Conservation (phyloP, 2,113 vertebrate species). For the Paracanthobrama guichenoti region DNA sequence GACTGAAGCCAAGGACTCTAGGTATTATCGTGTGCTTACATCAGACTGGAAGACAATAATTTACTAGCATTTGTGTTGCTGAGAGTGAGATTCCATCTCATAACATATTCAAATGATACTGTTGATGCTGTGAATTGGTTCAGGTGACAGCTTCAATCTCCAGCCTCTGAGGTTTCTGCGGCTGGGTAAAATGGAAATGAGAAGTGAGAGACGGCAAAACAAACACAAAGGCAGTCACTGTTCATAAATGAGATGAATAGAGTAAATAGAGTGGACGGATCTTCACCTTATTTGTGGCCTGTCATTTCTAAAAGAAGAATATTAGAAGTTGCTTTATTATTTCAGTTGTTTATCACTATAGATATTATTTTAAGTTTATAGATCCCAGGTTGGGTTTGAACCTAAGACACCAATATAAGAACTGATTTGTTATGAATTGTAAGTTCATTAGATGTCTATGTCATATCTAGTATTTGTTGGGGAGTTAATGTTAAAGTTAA, state of each 20-base stretch:
- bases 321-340: slow-evolving; percentile 1
- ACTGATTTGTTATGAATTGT: neutral
- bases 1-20: neutral
- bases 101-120: neutral
- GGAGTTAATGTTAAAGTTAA: neutral
- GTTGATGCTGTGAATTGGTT: neutral
- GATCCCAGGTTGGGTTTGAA: neutral
- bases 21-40: neutral
- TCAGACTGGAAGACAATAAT: neutral
- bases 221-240: slow-evolving; percentile 17
- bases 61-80: neutral
- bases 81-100: neutral
- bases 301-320: neutral
- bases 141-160: slow-evolving; percentile 25
- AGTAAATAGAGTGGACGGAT: neutral
- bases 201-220: slow-evolving; percentile 15
- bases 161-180: neutral
- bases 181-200: slow-evolving; percentile 19
- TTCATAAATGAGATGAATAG: slow-evolving; percentile 8
- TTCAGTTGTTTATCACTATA: neutral
- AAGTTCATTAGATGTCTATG: neutral
- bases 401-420: neutral
- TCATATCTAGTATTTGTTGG: neutral
- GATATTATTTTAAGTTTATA: neutral
- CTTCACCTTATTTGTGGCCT: neutral